Evolutionary conservation across 1,140 invertebrate species (phyloP).

Genomic region (Ceratosolen fusciceps): DNA sequence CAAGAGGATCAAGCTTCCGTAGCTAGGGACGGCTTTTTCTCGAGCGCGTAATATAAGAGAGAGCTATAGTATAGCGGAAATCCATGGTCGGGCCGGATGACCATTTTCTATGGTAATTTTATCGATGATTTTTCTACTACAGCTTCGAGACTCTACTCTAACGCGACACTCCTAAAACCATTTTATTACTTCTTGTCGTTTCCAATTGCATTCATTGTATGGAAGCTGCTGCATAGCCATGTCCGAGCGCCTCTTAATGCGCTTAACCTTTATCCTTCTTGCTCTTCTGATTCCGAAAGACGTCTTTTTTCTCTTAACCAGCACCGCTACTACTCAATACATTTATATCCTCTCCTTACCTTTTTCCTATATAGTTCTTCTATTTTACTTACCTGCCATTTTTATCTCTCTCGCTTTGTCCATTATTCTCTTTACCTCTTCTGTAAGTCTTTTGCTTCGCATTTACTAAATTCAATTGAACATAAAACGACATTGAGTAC

Average conservation of each 20-base stretch:
- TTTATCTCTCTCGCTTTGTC: neutral
- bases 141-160: too few relatives aligned
- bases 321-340: neutral
- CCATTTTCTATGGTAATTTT: constrained; percentile 51
- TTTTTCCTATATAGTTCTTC: constrained; percentile 25
- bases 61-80: neutral
- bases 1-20: neutral
- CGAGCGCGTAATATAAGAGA: neutral
- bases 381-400: neutral
- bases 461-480: too few relatives aligned
- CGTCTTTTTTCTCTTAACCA: too few relatives aligned
- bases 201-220: constrained; percentile 6
- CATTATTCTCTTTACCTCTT: neutral
- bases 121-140: constrained; percentile 41
- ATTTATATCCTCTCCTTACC: constrained; percentile 14
- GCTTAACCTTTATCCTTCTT: neutral
- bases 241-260: neutral
- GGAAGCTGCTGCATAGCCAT: neutral
- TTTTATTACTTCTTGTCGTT: too few relatives aligned
- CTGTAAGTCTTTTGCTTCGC: too few relatives aligned
- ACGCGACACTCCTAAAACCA: too few relatives aligned
- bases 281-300: too few relatives aligned
- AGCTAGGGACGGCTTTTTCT: neutral
- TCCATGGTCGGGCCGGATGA: constrained; percentile 13
- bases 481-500: too few relatives aligned